These are phyloP conservation scores for Dasypogon diadema DNA, from an alignment of 2,888 invertebrate species.

Conservation along the genomic window DNA sequence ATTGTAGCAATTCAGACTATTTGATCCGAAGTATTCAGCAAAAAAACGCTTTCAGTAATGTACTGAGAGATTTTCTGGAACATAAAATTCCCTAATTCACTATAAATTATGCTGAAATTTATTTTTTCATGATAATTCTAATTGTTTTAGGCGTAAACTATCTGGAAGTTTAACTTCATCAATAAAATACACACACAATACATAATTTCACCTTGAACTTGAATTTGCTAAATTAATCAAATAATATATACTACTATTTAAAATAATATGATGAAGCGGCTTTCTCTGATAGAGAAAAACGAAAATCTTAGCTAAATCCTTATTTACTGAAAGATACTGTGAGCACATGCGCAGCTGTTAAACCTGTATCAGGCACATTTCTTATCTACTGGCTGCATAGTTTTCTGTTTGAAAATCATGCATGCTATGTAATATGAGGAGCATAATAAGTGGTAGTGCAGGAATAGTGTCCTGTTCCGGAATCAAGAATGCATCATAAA, in stretches of 20 bases:
- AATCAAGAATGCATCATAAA: constrained; percentile 5
- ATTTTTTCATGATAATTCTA: too few species aligned
- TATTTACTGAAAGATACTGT: neutral
- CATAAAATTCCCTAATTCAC: too few species aligned
- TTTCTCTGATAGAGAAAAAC: neutral
- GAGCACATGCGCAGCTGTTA: constrained; percentile 28
- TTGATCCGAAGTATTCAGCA: too few species aligned
- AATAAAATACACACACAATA: too few species aligned
- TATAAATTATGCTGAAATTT: too few species aligned
- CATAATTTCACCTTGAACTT: constrained; percentile 39
- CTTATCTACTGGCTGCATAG: neutral
- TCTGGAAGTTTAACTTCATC: too few species aligned
- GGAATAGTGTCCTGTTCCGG: constrained; percentile 20
- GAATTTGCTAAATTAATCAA: constrained; percentile 19
- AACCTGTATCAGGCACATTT: neutral
- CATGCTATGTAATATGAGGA: neutral
- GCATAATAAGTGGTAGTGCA: neutral
- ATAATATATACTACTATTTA: neutral
- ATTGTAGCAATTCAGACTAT: too few species aligned
- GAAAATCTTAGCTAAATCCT: neutral
- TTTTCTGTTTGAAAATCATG: neutral
- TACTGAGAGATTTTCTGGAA: too few species aligned
- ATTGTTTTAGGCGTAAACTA: too few species aligned
- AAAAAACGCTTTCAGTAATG: too few species aligned
- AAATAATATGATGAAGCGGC: neutral